phyloP scores from a whole-genome alignment of 2,797 vertebrate species.

The Antrozous pallidus region DNA sequence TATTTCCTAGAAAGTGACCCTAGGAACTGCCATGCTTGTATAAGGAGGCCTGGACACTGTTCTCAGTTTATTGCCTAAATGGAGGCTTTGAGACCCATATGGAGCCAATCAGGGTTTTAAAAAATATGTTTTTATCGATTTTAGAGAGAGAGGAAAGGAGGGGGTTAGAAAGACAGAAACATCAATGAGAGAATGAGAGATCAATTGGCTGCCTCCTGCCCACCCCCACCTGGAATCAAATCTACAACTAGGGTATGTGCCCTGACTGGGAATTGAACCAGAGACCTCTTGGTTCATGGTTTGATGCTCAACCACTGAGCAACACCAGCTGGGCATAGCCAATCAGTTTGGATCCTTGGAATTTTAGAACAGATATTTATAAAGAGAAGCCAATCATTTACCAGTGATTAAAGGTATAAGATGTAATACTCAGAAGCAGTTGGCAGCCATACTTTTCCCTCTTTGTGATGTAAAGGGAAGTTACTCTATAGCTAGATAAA shows the following conservation, averaged over 20 bases:
- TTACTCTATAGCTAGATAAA: not conserved
- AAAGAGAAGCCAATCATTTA: not conserved
- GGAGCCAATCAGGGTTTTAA: too few relatives aligned
- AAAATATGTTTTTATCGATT: too few relatives aligned
- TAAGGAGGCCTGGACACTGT: not conserved
- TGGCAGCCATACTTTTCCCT: not conserved
- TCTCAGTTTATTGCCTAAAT: not conserved
- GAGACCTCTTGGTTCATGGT: too few relatives aligned
- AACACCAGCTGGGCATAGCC: too few relatives aligned
- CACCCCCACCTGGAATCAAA: too few relatives aligned
- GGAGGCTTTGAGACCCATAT: not conserved
- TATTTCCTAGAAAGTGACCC: not conserved
- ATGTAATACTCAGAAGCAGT: not conserved
- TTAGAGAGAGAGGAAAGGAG: too few relatives aligned
- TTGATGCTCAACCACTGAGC: too few relatives aligned
- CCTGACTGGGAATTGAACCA: too few relatives aligned
- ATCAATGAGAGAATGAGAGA: too few relatives aligned
- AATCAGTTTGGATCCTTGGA: not conserved
- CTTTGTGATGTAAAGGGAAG: not conserved
- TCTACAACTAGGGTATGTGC: too few relatives aligned
- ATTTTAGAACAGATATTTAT: slow-evolving; percentile 2
- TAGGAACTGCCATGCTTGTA: not conserved
- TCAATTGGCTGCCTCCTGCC: too few relatives aligned
- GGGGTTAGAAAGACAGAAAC: too few relatives aligned
- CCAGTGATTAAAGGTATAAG: not conserved